A percentile compares a stretch with the other conserved stretches of the same genome.
These are phyloP conservation scores for Meganola albula DNA, from an alignment of 2,888 invertebrate species.

Conservation along the genomic window DNA sequence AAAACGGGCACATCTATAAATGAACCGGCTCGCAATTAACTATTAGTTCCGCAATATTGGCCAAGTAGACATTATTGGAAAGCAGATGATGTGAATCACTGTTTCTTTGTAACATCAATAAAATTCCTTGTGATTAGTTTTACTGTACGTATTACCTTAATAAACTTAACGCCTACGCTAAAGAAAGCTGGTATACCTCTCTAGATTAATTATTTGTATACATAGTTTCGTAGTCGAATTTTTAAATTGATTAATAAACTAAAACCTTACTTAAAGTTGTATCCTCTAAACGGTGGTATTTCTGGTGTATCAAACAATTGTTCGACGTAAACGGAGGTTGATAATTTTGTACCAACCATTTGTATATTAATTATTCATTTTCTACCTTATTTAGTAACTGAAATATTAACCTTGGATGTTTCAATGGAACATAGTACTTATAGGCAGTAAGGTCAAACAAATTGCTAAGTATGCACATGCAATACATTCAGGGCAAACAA, in stretches of 20 bases:
- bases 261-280: too few relatives aligned
- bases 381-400: slow-evolving; percentile 8
- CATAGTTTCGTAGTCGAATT: too few relatives aligned
- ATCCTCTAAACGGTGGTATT: too few relatives aligned
- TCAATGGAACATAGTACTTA: too few relatives aligned
- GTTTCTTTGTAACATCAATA: slow-evolving; percentile 30
- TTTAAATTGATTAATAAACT: too few relatives aligned
- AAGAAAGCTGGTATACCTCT: slow-evolving; percentile 42
- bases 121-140: slow-evolving; percentile 26
- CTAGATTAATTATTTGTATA: too few relatives aligned
- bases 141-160: slow-evolving; percentile 24
- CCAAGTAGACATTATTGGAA: slow-evolving; percentile 44
- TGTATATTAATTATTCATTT: too few relatives aligned
- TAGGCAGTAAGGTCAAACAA: slow-evolving; percentile 35
- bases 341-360: too few relatives aligned
- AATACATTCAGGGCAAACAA: slow-evolving; percentile 52
- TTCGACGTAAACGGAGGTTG: too few relatives aligned
- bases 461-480: slow-evolving; percentile 29
- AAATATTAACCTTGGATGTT: slow-evolving; percentile 34
- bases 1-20: slow-evolving; percentile 54
- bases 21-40: slow-evolving; percentile 55
- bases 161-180: slow-evolving; percentile 39
- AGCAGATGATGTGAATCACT: slow-evolving; percentile 45
- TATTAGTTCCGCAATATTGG: slow-evolving; percentile 51
- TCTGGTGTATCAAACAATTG: too few relatives aligned